These are phyloP conservation scores for Stylophora pistillata DNA, from an alignment of 64 coral and sea anemone genomes.

Conservation along the genomic window DNA sequence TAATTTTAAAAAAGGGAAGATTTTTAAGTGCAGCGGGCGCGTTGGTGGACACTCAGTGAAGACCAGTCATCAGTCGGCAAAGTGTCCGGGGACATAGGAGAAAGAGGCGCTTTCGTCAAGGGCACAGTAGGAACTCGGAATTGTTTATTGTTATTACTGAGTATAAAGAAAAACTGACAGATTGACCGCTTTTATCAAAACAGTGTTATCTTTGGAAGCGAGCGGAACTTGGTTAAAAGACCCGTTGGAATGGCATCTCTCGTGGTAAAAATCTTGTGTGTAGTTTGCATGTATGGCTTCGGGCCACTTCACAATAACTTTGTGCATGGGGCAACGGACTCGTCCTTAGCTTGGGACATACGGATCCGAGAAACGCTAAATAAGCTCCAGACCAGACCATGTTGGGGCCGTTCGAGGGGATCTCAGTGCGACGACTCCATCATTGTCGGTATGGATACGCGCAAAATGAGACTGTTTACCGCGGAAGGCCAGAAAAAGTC, in stretches of 20 bases:
- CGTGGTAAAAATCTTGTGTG: not conserved
- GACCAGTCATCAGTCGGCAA: slow-evolving; percentile 12
- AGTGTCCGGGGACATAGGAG: not conserved
- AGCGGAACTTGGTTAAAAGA: not conserved
- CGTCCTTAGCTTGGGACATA: not conserved
- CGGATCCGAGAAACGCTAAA: slow-evolving; percentile 11
- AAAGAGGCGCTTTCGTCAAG: slow-evolving; percentile 14
- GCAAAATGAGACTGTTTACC: slow-evolving; percentile 51
- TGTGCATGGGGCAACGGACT: not conserved
- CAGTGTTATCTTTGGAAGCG: not conserved
- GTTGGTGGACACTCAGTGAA: slow-evolving; percentile 29
- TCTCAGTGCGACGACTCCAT: not conserved
- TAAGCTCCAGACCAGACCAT: slow-evolving; percentile 3
- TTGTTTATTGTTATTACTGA: slow-evolving; percentile 24
- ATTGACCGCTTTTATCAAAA: slow-evolving; percentile 9
- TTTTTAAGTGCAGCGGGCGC: slow-evolving; percentile 26
- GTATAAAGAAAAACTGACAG: slow-evolving; percentile 9
- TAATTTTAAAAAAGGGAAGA: slow-evolving; percentile 61
- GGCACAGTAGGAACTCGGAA: slow-evolving; percentile 1
- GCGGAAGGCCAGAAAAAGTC: slow-evolving; percentile 5
- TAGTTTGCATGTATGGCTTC: not conserved
- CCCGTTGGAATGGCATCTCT: not conserved
- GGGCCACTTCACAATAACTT: not conserved
- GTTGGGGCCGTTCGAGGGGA: slow-evolving; percentile 7
- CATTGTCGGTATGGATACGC: not conserved